Conservation (phyloP, 2,797 vertebrate genomes). For the Austrolebias charrua region DNA sequence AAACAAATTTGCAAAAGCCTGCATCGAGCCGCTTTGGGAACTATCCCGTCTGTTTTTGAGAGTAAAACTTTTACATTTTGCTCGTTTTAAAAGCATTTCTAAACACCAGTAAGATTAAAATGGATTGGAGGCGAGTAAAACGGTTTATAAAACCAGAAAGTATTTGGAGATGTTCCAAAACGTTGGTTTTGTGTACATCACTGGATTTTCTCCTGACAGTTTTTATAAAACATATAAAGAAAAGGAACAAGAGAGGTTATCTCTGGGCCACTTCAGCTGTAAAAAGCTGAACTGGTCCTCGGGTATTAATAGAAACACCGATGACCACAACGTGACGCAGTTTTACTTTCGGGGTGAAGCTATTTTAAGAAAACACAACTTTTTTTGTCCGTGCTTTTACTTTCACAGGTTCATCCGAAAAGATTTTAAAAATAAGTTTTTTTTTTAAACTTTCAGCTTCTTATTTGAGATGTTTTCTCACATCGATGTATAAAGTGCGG, state of each 20-base stretch:
- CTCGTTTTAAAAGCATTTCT: not conserved
- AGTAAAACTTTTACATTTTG: not conserved
- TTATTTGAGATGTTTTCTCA: too few species aligned
- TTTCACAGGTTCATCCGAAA: not conserved
- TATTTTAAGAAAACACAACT: slow-evolving; percentile 27
- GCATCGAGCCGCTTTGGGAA: not conserved
- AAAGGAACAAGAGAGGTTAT: not conserved
- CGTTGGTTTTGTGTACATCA: too few species aligned
- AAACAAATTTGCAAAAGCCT: not conserved
- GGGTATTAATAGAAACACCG: slow-evolving; percentile 16
- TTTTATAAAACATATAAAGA: not conserved
- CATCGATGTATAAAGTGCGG: too few species aligned
- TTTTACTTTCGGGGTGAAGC: slow-evolving; percentile 20
- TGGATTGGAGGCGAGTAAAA: not conserved
- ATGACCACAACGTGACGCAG: slow-evolving; percentile 18
- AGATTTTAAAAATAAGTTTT: too few species aligned
- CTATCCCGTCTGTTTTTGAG: not conserved
- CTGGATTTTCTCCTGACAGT: not conserved
- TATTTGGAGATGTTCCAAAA: too few species aligned
- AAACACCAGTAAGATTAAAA: not conserved
- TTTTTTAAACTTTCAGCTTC: too few species aligned
- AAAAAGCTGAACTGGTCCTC: slow-evolving; percentile 1
- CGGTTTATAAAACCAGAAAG: too few species aligned
- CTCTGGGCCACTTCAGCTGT: not conserved
- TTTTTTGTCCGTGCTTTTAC: slow-evolving; percentile 5